These are phyloP conservation scores for Zoanthus solanderi DNA, from an alignment of 92 coral and sea anemone species.

Conservation along the genomic window DNA sequence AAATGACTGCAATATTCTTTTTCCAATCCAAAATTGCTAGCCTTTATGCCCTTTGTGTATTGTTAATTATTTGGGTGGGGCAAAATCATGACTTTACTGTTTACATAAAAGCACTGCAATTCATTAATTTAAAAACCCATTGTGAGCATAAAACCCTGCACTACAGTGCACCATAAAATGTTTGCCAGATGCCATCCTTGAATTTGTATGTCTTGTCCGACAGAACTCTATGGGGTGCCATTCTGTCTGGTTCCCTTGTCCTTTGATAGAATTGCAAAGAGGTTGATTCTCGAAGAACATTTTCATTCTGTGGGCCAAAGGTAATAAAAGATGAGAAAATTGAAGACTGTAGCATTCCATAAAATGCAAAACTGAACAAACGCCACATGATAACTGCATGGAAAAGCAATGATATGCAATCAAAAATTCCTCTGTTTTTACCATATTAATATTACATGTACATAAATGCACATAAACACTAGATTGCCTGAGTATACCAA, in stretches of 20 bases:
- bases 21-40: background rate
- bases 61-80: background rate
- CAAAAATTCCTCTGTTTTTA: background rate
- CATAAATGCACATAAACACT: background rate
- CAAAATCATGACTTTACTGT: background rate
- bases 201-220: conserved; percentile 41
- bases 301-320: conserved; percentile 31
- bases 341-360: background rate
- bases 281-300: conserved; percentile 40
- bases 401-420: background rate
- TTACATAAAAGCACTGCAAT: too few species aligned
- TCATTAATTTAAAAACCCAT: background rate
- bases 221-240: conserved; percentile 41
- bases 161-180: conserved; percentile 22
- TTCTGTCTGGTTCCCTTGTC: conserved; percentile 37
- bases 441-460: background rate
- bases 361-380: background rate
- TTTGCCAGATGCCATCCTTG: conserved; percentile 45
- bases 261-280: conserved; percentile 44
- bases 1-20: background rate
- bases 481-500: background rate
- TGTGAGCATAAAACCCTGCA: background rate
- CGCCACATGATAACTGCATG: background rate
- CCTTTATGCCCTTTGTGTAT: background rate
- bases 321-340: background rate